Base-by-base conservation (phyloP, 1,140 invertebrate genomes). In the Ericerus pela region DNA sequence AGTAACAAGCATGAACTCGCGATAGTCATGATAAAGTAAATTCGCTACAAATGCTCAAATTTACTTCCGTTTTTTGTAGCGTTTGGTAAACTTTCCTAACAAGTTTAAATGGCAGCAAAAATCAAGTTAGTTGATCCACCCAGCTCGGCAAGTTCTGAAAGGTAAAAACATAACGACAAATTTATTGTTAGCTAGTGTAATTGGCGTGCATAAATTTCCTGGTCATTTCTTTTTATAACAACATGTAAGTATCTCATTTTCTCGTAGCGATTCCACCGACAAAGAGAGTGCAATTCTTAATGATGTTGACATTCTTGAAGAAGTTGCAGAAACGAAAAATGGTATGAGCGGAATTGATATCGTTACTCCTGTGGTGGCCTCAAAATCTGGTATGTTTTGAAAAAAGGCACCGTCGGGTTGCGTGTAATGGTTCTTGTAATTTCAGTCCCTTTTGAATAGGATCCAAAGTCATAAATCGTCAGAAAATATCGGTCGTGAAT, bases 71-170 rank as follows among this genome's bases (percentile, higher is more conserved):
- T n/a, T n/a, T n/a, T n/a, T n/a, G n/a, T n/a, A n/a, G n/a, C n/a
- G n/a, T n/a, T n/a, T n/a, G n/a, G n/a, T n/a, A n/a, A n/a, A n/a
- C n/a, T n/a, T n/a, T n/a, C n/a, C n/a, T n/a, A n/a, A n/a, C n/a
- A n/a, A 5, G 5, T 41, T 41, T 41, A n/a, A 33, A 82, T 82
- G 79, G 78, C 80, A 71, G 78, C 78, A 54, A 81, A 80, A 68
- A 66, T 80, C 31, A 64, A 75, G 76, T 63, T 75, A 75, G 77
- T 80, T 62, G 82, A 87, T 72, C 82, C 82, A 62, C 81, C 82
- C 51, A 86, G 84, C 58, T 85, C 84, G 53, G 84, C 84, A 56
- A 88, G 84, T 70, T 87, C 84, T 28, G 84, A 86, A 69, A 85
- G 83, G 82, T 85, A 78, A 68, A 55, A 62, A 59, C 53, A 38